Evolutionary conservation across 2,888 invertebrate species (phyloP), one percentile per base, ranked within the genome.

Genomic region (Heteromyza rotundicornis): DNA sequence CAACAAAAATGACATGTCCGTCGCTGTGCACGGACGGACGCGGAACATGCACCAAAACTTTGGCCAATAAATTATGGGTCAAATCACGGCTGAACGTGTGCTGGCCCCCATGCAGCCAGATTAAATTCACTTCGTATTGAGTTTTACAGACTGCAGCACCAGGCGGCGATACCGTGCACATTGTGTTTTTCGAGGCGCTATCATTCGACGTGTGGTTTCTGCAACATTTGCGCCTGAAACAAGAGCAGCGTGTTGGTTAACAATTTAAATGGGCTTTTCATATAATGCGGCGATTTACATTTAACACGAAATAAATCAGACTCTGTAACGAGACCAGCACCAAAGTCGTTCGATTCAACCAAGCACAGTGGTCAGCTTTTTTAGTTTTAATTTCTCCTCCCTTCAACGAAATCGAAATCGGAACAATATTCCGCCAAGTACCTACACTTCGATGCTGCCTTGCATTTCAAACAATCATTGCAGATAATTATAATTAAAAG

Each of bases 261-360:
- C 63, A 62, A 20, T 35, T 65, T 70, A 65, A 72, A 70, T 74
- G 68, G 67, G 59, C 68, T 68, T 70, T 72, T 71, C 70, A 72
- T 71, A 70, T 68, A 66, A 66, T 68, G 66, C 67, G 67, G 71
- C 68, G 70, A 72, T 75, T 76, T 74, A 74, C 70, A 74, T 75
- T 77, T 75, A 77, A 75, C 73, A 74, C 71, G 70, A 69, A 67
- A 73, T 75, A 74, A 76, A 76, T 76, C 70, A 72, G 70, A 68
- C 64, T 67, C 68, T 66, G 67, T 68, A 71, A 72, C 71, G 17
- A n/a, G 55, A 17, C 27, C 59, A 44, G 51, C 22, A 54, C 17
- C 27, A 27, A 27, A n/a, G n/a, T n/a, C n/a, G n/a, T n/a, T n/a
- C n/a, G n/a, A n/a, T n/a, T n/a, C n/a, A n/a, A n/a, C n/a, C n/a